These are phyloP conservation scores for Crypturellus undulatus DNA, from an alignment of 2,113 vertebrate species.

Conservation along the genomic window DNA sequence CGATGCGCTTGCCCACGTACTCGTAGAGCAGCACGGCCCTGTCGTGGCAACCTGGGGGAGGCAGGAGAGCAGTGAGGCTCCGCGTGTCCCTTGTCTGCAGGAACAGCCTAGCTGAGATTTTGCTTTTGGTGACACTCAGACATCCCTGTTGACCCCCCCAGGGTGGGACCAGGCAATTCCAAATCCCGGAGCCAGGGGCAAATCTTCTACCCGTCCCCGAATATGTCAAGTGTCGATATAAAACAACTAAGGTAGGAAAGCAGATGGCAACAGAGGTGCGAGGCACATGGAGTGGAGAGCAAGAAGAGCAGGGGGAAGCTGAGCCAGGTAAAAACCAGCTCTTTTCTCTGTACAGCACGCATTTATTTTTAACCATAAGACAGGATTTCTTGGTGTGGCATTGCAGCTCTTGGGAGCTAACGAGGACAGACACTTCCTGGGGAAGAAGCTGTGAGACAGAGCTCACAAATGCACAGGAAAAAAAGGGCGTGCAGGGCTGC, in stretches of 20 bases:
- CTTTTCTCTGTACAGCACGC: neutral
- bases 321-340: neutral
- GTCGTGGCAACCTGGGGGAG: conserved; percentile 88
- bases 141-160: fast-evolving
- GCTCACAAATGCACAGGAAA: neutral
- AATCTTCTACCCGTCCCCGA: neutral
- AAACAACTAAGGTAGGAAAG: neutral
- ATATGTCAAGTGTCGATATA: neutral
- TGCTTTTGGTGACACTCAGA: neutral
- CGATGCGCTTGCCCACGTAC: conserved; percentile 93
- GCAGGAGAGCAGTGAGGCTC: neutral
- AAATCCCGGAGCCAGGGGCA: neutral
- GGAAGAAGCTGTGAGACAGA: neutral
- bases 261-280: neutral
- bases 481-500: neutral
- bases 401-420: neutral
- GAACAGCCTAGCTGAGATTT: neutral
- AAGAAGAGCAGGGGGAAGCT: neutral
- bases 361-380: neutral
- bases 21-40: conserved; percentile 93
- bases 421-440: neutral
- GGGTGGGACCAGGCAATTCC: neutral
- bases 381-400: neutral
- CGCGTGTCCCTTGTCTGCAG: neutral
- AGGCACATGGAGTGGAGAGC: neutral